Percentiles rank a stretch among this genome's conserved stretches.
Evolutionary conservation across 2,113 vertebrate species (phyloP).

Genomic region (Cebidichthys violaceus): DNA sequence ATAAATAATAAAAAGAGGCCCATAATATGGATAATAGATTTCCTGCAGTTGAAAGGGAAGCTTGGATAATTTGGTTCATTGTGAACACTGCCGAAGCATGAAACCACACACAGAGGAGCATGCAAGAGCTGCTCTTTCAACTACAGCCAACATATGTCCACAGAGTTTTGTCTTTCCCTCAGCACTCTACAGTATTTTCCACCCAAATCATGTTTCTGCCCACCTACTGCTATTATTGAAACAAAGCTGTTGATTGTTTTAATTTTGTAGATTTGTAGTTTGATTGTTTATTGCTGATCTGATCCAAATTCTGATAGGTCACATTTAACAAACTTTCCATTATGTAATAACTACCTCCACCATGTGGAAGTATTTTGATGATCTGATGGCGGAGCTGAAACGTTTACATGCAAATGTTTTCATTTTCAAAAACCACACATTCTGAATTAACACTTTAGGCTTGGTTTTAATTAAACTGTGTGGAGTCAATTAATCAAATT

Average conservation of each 20-base stretch:
- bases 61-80: constrained; percentile 64
- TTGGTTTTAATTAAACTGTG: not conserved
- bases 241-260: constrained; percentile 58
- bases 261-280: constrained; percentile 28
- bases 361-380: not conserved
- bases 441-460: not conserved
- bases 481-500: not conserved
- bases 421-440: not conserved
- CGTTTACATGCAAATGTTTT: not conserved
- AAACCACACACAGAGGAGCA: constrained; percentile 73
- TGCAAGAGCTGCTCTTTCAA: constrained; percentile 67
- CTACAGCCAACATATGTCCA: constrained; percentile 65
- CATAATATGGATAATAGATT: constrained; percentile 69
- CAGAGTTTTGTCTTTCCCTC: constrained; percentile 52
- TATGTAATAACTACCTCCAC: constrained; percentile 16
- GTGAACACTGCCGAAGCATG: constrained; percentile 63
- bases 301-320: constrained; percentile 16
- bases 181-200: constrained; percentile 32
- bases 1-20: constrained; percentile 20
- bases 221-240: constrained; percentile 41
- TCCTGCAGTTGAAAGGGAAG: constrained; percentile 59
- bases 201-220: constrained; percentile 50
- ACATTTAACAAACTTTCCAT: constrained; percentile 31
- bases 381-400: not conserved
- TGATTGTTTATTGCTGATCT: constrained; percentile 37